Evolutionary conservation across 1,140 invertebrate species (phyloP).

Genomic region (Aphidius ervi): DNA sequence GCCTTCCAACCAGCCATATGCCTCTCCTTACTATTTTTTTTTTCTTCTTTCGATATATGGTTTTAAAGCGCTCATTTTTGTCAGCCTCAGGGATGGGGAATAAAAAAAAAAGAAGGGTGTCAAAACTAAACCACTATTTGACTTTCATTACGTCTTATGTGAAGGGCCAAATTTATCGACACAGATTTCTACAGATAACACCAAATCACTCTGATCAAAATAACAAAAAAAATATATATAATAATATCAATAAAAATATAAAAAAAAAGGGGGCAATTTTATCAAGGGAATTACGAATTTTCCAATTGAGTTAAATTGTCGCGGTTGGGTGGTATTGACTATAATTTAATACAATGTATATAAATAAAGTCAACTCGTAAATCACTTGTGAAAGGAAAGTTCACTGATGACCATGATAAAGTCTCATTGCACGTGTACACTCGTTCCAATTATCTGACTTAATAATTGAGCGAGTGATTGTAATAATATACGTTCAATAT

Average conservation of each 20-base stretch:
- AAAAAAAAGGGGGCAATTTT: neutral
- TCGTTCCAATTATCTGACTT: slow-evolving; percentile 17
- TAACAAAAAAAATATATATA: neutral
- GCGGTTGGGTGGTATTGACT: too few relatives aligned
- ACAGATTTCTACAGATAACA: slow-evolving; percentile 22
- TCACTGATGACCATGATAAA: slow-evolving; percentile 18
- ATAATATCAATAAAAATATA: neutral
- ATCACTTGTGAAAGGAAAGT: slow-evolving; percentile 20
- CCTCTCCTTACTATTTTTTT: slow-evolving; percentile 20
- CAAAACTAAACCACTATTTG: slow-evolving; percentile 49
- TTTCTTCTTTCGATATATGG: neutral
- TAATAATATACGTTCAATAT: neutral
- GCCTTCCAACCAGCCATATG: slow-evolving; percentile 37
- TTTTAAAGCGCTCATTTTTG: slow-evolving; percentile 13
- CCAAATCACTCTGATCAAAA: neutral
- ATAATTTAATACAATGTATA: neutral
- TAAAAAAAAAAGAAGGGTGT: neutral
- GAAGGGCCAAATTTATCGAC: slow-evolving; percentile 28
- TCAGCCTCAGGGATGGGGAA: too few relatives aligned
- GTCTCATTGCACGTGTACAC: slow-evolving; percentile 15
- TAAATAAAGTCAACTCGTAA: slow-evolving; percentile 10
- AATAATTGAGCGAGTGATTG: slow-evolving; percentile 16
- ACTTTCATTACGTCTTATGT: slow-evolving; percentile 52
- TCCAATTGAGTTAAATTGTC: slow-evolving; percentile 4
- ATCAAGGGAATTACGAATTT: slow-evolving; percentile 19